These are phyloP conservation scores for Elmis aenea DNA, from an alignment of 2,888 invertebrate genomes.

Conservation along the genomic window DNA sequence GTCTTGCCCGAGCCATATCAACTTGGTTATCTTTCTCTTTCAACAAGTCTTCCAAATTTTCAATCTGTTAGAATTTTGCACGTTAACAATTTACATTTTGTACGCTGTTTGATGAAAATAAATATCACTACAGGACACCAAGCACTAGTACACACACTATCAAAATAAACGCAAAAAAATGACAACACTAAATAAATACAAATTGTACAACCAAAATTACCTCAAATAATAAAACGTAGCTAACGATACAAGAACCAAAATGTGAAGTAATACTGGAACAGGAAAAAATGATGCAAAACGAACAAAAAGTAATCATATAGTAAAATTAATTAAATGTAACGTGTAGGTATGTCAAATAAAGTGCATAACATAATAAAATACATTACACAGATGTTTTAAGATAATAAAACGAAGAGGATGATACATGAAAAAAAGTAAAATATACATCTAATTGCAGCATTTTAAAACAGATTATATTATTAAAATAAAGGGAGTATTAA, in stretches of 20 bases:
- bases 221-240: slow-evolving; percentile 7
- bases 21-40: slow-evolving; percentile 99
- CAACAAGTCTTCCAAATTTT: slow-evolving; percentile 92
- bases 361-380: no score
- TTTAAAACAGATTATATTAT: no score
- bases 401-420: no score
- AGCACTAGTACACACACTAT: slow-evolving; percentile 12
- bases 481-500: slow-evolving; percentile 15
- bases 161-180: slow-evolving; percentile 3
- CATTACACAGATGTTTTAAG: no score
- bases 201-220: slow-evolving; percentile 3
- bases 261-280: slow-evolving; percentile 2
- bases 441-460: no score
- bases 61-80: slow-evolving; percentile 62
- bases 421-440: no score
- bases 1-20: slow-evolving; percentile 85
- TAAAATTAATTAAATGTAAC: no score
- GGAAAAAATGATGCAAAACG: background rate
- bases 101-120: no score
- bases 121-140: slow-evolving; percentile 18
- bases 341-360: no score
- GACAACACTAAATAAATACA: background rate
- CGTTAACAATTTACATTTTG: slow-evolving; percentile 6
- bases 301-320: background rate
- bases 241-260: slow-evolving; percentile 4